phyloP scores from a whole-genome alignment of 1,140 invertebrate species.

The Choristoneura fumiferana region DNA sequence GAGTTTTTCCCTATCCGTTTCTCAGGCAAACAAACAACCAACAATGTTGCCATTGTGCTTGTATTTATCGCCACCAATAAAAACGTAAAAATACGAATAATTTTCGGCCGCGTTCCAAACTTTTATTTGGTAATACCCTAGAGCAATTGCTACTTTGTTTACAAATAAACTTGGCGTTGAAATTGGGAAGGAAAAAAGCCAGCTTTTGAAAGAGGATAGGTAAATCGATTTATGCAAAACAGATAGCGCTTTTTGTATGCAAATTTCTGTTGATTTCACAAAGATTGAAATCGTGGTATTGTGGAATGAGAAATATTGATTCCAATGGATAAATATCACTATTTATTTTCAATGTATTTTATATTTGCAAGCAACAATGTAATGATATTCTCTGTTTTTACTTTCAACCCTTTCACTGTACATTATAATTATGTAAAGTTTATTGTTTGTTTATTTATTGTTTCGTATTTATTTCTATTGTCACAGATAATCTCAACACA shows the following conservation, averaged over 20 bases:
- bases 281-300: constrained; percentile 68
- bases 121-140: constrained; percentile 73
- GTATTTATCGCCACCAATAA: constrained; percentile 35
- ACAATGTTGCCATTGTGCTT: constrained; percentile 23
- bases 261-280: constrained; percentile 72
- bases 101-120: constrained; percentile 43
- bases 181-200: constrained; percentile 63
- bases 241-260: constrained; percentile 73
- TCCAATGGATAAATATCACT: constrained; percentile 38
- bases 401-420: no score
- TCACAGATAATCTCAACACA: no score
- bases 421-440: no score
- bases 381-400: no score
- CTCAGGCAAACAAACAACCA: constrained; percentile 16
- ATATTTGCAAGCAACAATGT: no score
- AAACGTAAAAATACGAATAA: constrained; percentile 41
- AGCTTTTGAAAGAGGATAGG: constrained; percentile 68
- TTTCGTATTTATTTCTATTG: no score
- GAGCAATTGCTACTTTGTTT: constrained; percentile 72
- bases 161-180: constrained; percentile 71
- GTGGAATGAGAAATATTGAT: constrained; percentile 56
- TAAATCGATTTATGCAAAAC: constrained; percentile 75
- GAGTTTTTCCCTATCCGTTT: constrained; percentile 7
- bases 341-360: not conserved
- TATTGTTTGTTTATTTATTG: no score